phyloP scores from a whole-genome alignment of 2,888 invertebrate genomes.

The Alviniconcha strummeri region DNA sequence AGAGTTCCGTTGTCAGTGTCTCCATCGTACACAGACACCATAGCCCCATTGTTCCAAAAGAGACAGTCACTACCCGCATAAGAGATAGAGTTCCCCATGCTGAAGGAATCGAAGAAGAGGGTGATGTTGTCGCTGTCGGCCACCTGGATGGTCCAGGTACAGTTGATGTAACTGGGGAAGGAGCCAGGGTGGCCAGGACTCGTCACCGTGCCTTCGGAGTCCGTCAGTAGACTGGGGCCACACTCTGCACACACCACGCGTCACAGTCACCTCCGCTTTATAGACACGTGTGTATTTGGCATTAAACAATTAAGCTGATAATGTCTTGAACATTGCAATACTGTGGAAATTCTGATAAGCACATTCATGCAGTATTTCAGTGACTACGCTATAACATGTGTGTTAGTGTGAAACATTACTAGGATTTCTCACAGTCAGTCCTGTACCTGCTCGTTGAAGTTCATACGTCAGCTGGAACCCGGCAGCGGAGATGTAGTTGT shows the following conservation, averaged over 20 bases:
- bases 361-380: too few relatives aligned
- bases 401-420: too few relatives aligned
- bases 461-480: not conserved
- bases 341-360: too few relatives aligned
- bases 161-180: not conserved
- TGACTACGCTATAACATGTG: too few relatives aligned
- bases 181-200: not conserved
- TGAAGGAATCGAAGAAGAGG: not conserved
- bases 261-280: too few relatives aligned
- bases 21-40: not conserved
- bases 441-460: not conserved
- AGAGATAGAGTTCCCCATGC: not conserved
- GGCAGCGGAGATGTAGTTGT: not conserved
- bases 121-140: not conserved
- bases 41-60: not conserved
- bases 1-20: too few relatives aligned
- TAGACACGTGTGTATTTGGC: too few relatives aligned
- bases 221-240: not conserved
- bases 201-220: not conserved
- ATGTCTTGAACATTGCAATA: too few relatives aligned
- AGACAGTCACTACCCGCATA: too few relatives aligned
- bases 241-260: too few relatives aligned
- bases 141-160: slow-evolving; percentile 8
- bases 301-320: too few relatives aligned
- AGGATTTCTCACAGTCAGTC: too few relatives aligned